A percentile compares a stretch with the other conserved stretches of the same genome.
Evolutionary conservation across 2,888 invertebrate species (phyloP).

Genomic region (Caenorhabditis japonica): DNA sequence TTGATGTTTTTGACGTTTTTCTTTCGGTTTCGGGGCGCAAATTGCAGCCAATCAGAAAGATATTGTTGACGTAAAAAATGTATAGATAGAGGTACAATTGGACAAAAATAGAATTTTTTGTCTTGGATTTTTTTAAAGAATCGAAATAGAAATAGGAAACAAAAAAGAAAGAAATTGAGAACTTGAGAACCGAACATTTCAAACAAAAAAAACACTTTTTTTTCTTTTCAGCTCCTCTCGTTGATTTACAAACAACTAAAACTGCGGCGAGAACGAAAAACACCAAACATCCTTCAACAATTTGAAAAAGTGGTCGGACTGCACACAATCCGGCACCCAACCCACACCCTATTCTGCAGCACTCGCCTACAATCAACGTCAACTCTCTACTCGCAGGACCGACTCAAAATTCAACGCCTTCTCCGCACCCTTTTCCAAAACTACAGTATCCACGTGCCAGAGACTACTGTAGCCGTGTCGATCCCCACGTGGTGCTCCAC

Average conservation of each 20-base stretch:
- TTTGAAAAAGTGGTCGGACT: conserved; percentile 35
- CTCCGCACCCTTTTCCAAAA: conserved; percentile 14
- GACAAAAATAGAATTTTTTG: too few relatives aligned
- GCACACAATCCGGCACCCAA: conserved; percentile 7
- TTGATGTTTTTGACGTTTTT: too few relatives aligned
- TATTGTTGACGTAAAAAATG: too few relatives aligned
- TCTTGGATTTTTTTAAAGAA: too few relatives aligned
- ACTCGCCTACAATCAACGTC: not conserved
- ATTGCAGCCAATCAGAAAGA: too few relatives aligned
- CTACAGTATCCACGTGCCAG: conserved; percentile 20
- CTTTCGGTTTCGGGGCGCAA: too few relatives aligned
- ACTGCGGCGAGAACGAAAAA: conserved; percentile 27
- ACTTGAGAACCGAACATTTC: too few relatives aligned
- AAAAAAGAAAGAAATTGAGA: too few relatives aligned
- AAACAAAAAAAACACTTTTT: not conserved
- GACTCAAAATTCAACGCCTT: conserved; percentile 18
- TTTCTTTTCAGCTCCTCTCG: conserved; percentile 19
- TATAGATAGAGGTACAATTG: too few relatives aligned
- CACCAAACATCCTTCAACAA: conserved; percentile 22
- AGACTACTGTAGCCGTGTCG: conserved; percentile 24
- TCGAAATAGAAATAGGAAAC: too few relatives aligned
- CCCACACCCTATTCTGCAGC: conserved; percentile 29
- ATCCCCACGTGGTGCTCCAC: conserved; percentile 39
- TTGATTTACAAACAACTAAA: conserved; percentile 25
- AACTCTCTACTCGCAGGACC: conserved; percentile 12